Evolutionary conservation across 2,888 invertebrate species (phyloP), one percentile per base, ranked within the genome.

Genomic region (Drosophila anceps): DNA sequence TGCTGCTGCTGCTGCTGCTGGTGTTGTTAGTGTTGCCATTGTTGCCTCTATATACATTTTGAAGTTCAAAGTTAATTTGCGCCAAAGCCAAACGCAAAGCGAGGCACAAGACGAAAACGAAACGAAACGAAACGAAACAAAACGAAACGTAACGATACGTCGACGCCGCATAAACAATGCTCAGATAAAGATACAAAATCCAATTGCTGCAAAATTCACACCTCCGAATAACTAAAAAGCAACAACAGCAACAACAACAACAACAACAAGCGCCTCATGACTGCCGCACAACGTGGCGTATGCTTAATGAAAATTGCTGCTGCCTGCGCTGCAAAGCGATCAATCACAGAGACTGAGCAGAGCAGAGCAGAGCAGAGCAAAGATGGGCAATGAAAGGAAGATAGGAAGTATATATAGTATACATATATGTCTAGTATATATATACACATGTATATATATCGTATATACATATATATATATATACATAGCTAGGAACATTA

Each of bases 41-140:
- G 44, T 58, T 61, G 27, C 20, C 33, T 58, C 33, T 46, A 48
- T 54, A 46, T 39, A 20, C 66, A 57, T 83, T 75, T 72, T 90
- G 88, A 85, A 85, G 84, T 90, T 85, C 84, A 85, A 85, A 85
- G 84, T 88, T 85, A 85, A 84, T 84, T 84, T 82, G 79, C 84
- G 67, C 70, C 66, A 68, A 72, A 64, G 60, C 65, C 31, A 27
- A 43, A 20, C 62, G 53, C 37, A 73, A 68, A 64, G 60, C 65
- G 37, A 29, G 48, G 20, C 63, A 57, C 33, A 74, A 69, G 60
- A 69, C n/a, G n/a, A 70, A 66, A 70, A 80, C 76, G 79, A 79
- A 79, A 48, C 44, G 24, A 44, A 44, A 55, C 64, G 66, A 66
- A 70, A 80, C 76, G 79, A 79, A 79, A 48, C 44, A 13, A 44